Percentiles rank a stretch among this genome's conserved stretches.
phyloP scores from a whole-genome alignment of 2,797 vertebrate genomes.

The Poecilia picta region DNA sequence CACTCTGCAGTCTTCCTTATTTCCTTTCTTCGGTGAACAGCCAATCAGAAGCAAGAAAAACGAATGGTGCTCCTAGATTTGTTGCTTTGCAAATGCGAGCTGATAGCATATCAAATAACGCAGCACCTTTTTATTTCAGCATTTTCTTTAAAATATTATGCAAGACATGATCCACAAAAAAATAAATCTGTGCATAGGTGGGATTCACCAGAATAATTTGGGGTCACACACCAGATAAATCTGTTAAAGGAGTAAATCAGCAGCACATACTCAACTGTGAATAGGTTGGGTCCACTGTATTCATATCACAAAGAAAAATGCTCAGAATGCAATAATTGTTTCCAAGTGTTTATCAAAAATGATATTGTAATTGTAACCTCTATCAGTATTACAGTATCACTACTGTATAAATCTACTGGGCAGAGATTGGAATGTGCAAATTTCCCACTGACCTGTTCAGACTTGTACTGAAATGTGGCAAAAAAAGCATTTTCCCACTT shows the following conservation, averaged over 20 bases:
- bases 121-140: background rate
- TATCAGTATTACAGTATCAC: conserved; percentile 23
- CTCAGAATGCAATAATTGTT: background rate
- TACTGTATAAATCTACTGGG: background rate
- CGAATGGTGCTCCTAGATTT: background rate
- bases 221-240: background rate
- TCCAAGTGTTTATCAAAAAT: background rate
- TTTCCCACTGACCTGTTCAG: background rate
- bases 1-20: background rate
- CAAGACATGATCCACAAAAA: background rate
- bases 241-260: background rate
- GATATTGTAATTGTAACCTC: conserved; percentile 12
- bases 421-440: background rate
- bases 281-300: background rate
- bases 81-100: background rate
- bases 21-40: background rate
- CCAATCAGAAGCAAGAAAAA: background rate
- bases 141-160: background rate
- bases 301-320: background rate
- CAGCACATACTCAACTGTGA: background rate
- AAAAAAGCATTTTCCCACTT: background rate
- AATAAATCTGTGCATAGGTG: background rate
- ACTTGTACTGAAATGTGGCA: background rate
- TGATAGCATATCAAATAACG: background rate
- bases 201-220: background rate